Conservation (phyloP, 64 coral and sea anemone genomes). For the Porites australiensis region DNA sequence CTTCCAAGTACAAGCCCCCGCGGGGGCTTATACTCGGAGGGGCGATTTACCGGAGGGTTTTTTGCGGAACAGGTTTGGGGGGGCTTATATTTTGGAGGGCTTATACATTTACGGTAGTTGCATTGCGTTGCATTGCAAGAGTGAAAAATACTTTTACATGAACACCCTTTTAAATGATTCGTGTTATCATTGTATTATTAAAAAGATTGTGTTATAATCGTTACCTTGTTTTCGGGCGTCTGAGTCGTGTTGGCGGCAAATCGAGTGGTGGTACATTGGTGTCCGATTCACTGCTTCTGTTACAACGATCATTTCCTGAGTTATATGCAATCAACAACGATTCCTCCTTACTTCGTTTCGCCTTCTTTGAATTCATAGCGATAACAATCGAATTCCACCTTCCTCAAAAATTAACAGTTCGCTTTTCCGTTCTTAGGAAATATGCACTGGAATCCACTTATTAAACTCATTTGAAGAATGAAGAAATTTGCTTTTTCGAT, state of each 20-base stretch:
- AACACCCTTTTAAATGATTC: too few species aligned
- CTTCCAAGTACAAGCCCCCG: too few species aligned
- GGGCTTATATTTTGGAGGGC: too few species aligned
- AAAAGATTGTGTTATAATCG: neutral
- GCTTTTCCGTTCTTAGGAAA: neutral
- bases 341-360: constrained; percentile 61
- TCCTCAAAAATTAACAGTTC: neutral
- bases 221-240: constrained; percentile 93
- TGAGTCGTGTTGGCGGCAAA: constrained; percentile 87
- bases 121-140: too few species aligned
- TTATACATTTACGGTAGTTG: too few species aligned
- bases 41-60: too few species aligned
- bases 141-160: too few species aligned
- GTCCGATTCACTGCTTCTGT: constrained; percentile 68
- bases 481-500: neutral
- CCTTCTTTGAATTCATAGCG: constrained; percentile 74
- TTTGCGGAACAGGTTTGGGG: too few species aligned
- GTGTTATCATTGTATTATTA: neutral
- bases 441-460: neutral
- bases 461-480: constrained; percentile 54
- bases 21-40: too few species aligned
- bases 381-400: neutral
- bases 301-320: constrained; percentile 71
- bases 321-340: constrained; percentile 83
- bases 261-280: constrained; percentile 82